These are phyloP conservation scores for Hecatera dysodea DNA, from an alignment of 2,888 invertebrate genomes.

Conservation along the genomic window DNA sequence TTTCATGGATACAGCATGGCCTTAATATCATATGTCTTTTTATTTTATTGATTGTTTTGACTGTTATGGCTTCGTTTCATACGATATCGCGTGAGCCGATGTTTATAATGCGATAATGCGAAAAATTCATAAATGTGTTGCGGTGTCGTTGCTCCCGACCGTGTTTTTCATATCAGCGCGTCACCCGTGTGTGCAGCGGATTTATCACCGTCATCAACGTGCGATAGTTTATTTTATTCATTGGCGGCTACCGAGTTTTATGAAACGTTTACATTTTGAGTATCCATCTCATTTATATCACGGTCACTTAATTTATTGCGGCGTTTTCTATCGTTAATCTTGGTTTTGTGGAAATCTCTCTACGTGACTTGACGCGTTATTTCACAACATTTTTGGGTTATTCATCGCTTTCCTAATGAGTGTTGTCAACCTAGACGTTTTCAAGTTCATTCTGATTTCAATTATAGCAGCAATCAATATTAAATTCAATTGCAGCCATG, in stretches of 20 bases:
- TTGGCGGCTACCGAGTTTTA: slow-evolving; percentile 72
- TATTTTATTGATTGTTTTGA: slow-evolving; percentile 86
- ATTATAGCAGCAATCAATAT: slow-evolving; percentile 39
- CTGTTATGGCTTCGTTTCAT: slow-evolving; percentile 78
- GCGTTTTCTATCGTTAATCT: slow-evolving; percentile 52
- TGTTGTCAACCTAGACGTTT: slow-evolving; percentile 37
- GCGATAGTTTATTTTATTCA: slow-evolving; percentile 70
- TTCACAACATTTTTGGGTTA: slow-evolving; percentile 66
- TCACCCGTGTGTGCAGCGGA: slow-evolving; percentile 69
- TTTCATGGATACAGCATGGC: slow-evolving; percentile 80
- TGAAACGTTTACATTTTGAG: slow-evolving; percentile 71
- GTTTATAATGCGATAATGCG: slow-evolving; percentile 79
- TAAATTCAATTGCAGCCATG: slow-evolving; percentile 38
- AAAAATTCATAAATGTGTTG: slow-evolving; percentile 75
- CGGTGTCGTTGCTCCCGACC: slow-evolving; percentile 77
- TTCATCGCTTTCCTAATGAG: slow-evolving; percentile 36
- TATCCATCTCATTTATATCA: slow-evolving; percentile 72
- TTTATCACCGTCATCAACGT: slow-evolving; percentile 63
- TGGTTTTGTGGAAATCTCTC: slow-evolving; percentile 48
- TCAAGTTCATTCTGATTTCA: slow-evolving; percentile 47
- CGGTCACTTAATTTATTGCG: slow-evolving; percentile 61
- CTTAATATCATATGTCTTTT: slow-evolving; percentile 72
- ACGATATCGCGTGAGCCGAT: slow-evolving; percentile 72
- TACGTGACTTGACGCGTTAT: slow-evolving; percentile 67
- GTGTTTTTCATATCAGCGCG: slow-evolving; percentile 70